Evolutionary conservation across 2,113 vertebrate genomes (phyloP).

Genomic region (Oryzias celebensis): DNA sequence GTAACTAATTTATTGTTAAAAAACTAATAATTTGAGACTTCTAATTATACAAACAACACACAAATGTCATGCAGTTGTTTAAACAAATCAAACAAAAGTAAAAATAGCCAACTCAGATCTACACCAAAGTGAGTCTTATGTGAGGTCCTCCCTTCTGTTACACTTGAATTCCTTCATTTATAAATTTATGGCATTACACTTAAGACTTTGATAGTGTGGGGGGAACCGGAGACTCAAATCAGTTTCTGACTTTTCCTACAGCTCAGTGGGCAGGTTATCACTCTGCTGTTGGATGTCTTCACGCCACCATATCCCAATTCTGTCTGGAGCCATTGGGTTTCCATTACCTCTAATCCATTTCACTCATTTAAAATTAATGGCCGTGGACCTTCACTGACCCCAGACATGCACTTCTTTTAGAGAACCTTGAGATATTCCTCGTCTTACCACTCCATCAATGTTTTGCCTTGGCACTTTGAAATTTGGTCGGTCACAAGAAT

Average conservation of each 20-base stretch:
- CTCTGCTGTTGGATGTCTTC: conserved; percentile 50
- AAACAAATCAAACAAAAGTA: no score
- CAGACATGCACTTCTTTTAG: conserved; percentile 48
- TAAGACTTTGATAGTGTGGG: conserved; percentile 6
- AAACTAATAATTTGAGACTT: no score
- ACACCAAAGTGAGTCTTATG: conserved; percentile 19
- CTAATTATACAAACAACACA: no score
- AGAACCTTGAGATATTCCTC: conserved; percentile 33
- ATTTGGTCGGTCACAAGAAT: conserved; percentile 1
- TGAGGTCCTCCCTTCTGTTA: conserved; percentile 12
- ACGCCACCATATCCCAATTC: conserved; percentile 48
- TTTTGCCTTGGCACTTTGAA: not conserved
- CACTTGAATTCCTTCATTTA: conserved; percentile 24
- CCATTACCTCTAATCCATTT: conserved; percentile 71
- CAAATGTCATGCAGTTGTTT: no score
- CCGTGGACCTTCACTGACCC: conserved; percentile 60
- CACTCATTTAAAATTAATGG: conserved; percentile 76
- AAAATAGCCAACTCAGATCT: no score
- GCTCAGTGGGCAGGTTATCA: conserved; percentile 60
- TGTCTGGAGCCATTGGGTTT: conserved; percentile 68
- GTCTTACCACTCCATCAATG: conserved; percentile 24
- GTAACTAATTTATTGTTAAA: no score
- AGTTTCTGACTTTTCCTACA: conserved; percentile 43
- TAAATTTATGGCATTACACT: conserved; percentile 46
- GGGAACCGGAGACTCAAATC: conserved; percentile 46